Percentiles rank a stretch among this genome's conserved stretches.
phyloP scores from a whole-genome alignment of 2,797 vertebrate genomes.

The Crenuchus spilurus region DNA sequence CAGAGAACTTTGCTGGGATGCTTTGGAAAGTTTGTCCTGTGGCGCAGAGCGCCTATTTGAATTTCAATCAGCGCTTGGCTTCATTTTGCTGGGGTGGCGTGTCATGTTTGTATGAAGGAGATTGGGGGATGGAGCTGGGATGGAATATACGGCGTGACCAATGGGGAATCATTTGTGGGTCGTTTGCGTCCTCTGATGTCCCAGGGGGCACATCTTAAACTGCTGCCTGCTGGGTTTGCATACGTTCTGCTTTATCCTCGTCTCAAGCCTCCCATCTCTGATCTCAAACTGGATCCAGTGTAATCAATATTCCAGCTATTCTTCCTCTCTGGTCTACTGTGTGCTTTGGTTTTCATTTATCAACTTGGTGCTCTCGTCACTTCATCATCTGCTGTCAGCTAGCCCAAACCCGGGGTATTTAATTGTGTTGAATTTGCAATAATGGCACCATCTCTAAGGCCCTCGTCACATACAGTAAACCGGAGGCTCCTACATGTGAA shows the following conservation, averaged over 20 bases:
- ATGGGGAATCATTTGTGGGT: slow-evolving; percentile 66
- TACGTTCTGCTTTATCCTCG: slow-evolving; percentile 58
- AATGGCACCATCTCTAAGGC: slow-evolving; percentile 57
- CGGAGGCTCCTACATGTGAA: too few relatives aligned
- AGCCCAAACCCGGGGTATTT: slow-evolving; percentile 64
- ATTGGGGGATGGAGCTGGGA: slow-evolving; percentile 58
- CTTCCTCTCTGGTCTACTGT: slow-evolving; percentile 58
- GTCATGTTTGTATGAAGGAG: slow-evolving; percentile 61
- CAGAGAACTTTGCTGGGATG: slow-evolving; percentile 60
- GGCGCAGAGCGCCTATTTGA: slow-evolving; percentile 66
- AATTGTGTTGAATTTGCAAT: slow-evolving; percentile 75
- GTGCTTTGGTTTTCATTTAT: slow-evolving; percentile 71
- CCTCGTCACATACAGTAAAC: slow-evolving; percentile 44
- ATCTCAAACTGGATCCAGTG: slow-evolving; percentile 60
- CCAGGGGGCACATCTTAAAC: slow-evolving; percentile 70
- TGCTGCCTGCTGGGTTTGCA: slow-evolving; percentile 69
- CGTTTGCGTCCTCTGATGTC: slow-evolving; percentile 63
- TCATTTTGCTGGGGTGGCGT: slow-evolving; percentile 58
- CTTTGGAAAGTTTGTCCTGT: slow-evolving; percentile 61
- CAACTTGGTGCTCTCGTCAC: slow-evolving; percentile 64
- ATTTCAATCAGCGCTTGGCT: slow-evolving; percentile 76
- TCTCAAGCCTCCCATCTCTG: slow-evolving; percentile 23
- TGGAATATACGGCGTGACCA: slow-evolving; percentile 73
- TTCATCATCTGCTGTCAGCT: slow-evolving; percentile 73
- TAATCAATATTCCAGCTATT: slow-evolving; percentile 64